Base-by-base conservation (phyloP, 2,888 invertebrate species). In the Drosophila sordidula region DNA sequence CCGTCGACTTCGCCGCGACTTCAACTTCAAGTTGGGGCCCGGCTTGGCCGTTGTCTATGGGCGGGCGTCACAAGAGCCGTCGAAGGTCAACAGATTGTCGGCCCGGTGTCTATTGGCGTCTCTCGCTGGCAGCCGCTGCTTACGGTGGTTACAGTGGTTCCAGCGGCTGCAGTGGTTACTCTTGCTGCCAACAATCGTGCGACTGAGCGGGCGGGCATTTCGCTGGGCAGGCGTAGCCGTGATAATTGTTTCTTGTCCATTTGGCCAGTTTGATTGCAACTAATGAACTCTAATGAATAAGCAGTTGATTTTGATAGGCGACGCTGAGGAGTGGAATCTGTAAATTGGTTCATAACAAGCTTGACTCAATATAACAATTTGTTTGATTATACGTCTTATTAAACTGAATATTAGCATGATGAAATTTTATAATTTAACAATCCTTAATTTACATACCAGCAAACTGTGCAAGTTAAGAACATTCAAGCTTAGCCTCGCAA, bases 171-270 rank as follows among this genome's bases (percentile, higher is more conserved):
- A n/a, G 18, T 39, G 25, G 29, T 14, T 38, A 44, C 12, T 4
- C 16, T 47, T 47, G 49, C n/a, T 58, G 41, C 18, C 62, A 41
- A 62, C 42, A 72, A 57, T 58, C 77, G 74, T 66, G 78, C 54
- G 57, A 44, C 49, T 63, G 73, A 75, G 63, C 75, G 59, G 70
- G 79, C 68, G 49, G 56, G 39, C 45, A 44, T 42, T 71, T 57
- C 16, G 52, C 39, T 45, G 38, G 73, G 49, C 77, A 65, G 84
- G 84, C 88, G 89, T 89, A 70, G 62, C 86, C 80, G 86, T 85
- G 83, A 88, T 85, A 85, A 85, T 85, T 85, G 89, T 89, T 89
- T 87, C 89, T 88, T 88, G 89, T 82, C 77, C 87, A 88, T 89
- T 89, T 86, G 75, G 63, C 65, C 69, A 65, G 63, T 77, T 86